phyloP scores from a whole-genome alignment of 2,113 vertebrate species.

The Asarcornis scutulata region DNA sequence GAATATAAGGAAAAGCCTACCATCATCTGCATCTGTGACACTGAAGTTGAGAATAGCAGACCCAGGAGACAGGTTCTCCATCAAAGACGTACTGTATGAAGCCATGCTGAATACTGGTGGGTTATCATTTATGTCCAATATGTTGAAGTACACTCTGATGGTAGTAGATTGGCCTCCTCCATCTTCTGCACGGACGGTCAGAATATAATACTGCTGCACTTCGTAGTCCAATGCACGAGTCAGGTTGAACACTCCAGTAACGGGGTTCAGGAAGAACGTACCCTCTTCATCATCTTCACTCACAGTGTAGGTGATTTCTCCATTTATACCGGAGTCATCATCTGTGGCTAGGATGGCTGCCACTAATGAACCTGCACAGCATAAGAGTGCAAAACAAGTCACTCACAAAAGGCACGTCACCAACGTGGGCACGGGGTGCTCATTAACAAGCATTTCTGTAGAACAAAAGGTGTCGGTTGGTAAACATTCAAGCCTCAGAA shows the following conservation, averaged over 20 bases:
- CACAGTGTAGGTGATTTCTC: constrained; percentile 93
- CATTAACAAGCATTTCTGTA: not conserved
- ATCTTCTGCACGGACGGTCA: constrained; percentile 85
- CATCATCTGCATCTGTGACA: constrained; percentile 88
- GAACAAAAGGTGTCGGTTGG: rapidly evolving
- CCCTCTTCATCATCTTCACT: constrained; percentile 91
- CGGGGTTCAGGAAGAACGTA: constrained; percentile 90
- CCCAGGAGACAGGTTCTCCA: constrained; percentile 86
- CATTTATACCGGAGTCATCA: constrained; percentile 89
- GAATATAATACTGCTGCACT: constrained; percentile 88
- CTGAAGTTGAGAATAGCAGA: constrained; percentile 84
- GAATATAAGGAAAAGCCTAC: constrained; percentile 69
- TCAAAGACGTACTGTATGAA: constrained; percentile 86
- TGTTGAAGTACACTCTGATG: constrained; percentile 93
- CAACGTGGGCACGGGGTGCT: not conserved
- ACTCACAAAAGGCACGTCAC: not conserved
- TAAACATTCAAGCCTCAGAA: not conserved
- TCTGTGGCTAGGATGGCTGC: constrained; percentile 94
- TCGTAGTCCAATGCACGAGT: constrained; percentile 90
- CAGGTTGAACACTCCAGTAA: constrained; percentile 96
- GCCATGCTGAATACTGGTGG: constrained; percentile 82
- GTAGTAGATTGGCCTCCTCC: constrained; percentile 87
- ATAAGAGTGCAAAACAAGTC: not conserved
- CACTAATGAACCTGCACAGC: constrained; percentile 88
- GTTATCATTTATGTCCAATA: constrained; percentile 94